Percentiles rank a stretch among this genome's conserved stretches.
Conservation (phyloP, 2,797 vertebrate genomes). For the Astyanax mexicanus region DNA sequence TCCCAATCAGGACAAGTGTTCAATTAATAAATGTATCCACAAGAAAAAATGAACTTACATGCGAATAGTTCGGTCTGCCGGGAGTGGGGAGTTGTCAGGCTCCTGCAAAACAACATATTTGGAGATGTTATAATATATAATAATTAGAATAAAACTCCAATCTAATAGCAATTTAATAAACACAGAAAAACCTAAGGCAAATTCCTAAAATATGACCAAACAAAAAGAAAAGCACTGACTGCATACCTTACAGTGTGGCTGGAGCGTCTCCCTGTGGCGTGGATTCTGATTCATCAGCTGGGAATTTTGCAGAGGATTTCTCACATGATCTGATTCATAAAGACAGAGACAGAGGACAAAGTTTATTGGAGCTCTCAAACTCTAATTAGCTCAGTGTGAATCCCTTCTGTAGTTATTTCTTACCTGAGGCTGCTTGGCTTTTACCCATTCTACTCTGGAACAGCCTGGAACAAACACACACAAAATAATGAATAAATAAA, state of each 20-base stretch:
- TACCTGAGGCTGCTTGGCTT: slow-evolving; percentile 69
- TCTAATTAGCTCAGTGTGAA: background rate
- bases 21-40: too few relatives aligned
- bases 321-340: slow-evolving; percentile 56
- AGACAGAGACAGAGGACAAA: slow-evolving; percentile 2
- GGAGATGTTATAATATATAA: too few relatives aligned
- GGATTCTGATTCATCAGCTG: slow-evolving; percentile 80
- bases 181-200: background rate
- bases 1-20: too few relatives aligned
- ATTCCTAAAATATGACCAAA: background rate
- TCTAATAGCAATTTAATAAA: too few relatives aligned
- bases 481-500: too few relatives aligned
- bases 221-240: background rate
- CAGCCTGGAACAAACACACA: slow-evolving; percentile 69
- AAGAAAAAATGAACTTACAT: slow-evolving; percentile 64
- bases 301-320: slow-evolving; percentile 77
- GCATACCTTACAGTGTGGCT: slow-evolving; percentile 64
- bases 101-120: slow-evolving; percentile 57
- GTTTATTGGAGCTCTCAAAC: background rate
- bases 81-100: slow-evolving; percentile 7
- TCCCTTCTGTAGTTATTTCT: background rate
- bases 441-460: slow-evolving; percentile 75
- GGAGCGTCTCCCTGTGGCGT: slow-evolving; percentile 52
- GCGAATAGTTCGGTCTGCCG: slow-evolving; percentile 43
- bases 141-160: too few relatives aligned